phyloP scores from a whole-genome alignment of 2,888 invertebrate genomes.

The Orthosia gothica region DNA sequence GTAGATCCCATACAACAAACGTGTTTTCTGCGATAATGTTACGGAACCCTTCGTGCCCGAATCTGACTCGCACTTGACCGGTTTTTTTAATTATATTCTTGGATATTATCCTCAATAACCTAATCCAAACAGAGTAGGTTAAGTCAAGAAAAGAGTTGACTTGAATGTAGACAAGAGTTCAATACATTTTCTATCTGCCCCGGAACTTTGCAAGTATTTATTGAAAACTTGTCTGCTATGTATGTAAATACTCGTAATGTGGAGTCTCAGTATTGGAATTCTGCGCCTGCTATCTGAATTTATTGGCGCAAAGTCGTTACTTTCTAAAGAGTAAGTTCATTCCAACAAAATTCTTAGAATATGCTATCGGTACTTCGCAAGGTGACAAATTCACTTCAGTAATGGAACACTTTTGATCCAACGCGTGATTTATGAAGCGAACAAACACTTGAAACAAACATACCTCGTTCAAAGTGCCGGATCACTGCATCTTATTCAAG shows the following conservation, averaged over 20 bases:
- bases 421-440: slow-evolving; percentile 30
- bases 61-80: too few relatives aligned
- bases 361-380: not conserved
- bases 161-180: slow-evolving; percentile 17
- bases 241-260: slow-evolving; percentile 71
- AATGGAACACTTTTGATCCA: slow-evolving; percentile 28
- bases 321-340: slow-evolving; percentile 48
- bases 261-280: slow-evolving; percentile 77
- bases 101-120: not conserved
- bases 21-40: too few relatives aligned
- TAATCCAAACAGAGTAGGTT: not conserved
- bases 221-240: slow-evolving; percentile 58
- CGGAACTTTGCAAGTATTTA: slow-evolving; percentile 56
- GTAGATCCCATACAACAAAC: too few relatives aligned
- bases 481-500: slow-evolving; percentile 54
- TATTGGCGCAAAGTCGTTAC: slow-evolving; percentile 71
- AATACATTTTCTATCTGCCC: slow-evolving; percentile 49
- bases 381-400: slow-evolving; percentile 47
- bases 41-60: too few relatives aligned
- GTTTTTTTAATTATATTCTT: too few relatives aligned
- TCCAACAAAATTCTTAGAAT: slow-evolving; percentile 41
- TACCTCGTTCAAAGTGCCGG: slow-evolving; percentile 25
- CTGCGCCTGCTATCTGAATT: slow-evolving; percentile 75
- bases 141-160: not conserved
- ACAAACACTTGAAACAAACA: slow-evolving; percentile 42